phyloP scores from a whole-genome alignment of 1,140 invertebrate genomes.

The Lordiphosa collinella region DNA sequence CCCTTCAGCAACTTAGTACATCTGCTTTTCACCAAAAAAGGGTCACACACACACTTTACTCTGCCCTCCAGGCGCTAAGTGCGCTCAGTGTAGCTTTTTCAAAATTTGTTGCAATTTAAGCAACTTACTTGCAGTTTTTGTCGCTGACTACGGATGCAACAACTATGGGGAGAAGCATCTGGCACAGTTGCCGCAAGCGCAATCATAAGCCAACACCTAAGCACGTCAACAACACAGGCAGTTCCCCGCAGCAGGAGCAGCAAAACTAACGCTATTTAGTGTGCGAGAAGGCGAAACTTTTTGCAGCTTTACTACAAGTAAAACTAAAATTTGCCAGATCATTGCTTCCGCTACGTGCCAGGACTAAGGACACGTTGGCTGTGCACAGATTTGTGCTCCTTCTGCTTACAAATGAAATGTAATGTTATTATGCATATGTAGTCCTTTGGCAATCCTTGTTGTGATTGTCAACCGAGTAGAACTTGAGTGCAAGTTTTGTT shows the following conservation, averaged over 20 bases:
- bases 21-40: neutral
- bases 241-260: neutral
- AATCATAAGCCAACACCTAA: conserved; percentile 77
- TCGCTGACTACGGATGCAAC: conserved; percentile 32
- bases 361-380: conserved; percentile 41
- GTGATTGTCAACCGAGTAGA: conserved; percentile 52
- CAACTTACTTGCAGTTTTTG: conserved; percentile 76
- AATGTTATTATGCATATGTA: conserved; percentile 63
- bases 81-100: conserved; percentile 55
- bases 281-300: conserved; percentile 57
- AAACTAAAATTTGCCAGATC: conserved; percentile 77
- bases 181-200: conserved; percentile 46
- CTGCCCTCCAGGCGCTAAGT: conserved; percentile 12
- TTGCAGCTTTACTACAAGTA: conserved; percentile 64
- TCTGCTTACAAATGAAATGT: conserved; percentile 19
- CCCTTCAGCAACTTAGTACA: conserved; percentile 6
- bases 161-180: conserved; percentile 40
- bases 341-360: conserved; percentile 74
- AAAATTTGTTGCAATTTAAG: conserved; percentile 67
- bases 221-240: conserved; percentile 68
- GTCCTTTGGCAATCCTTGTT: conserved; percentile 34
- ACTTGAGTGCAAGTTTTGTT: conserved; percentile 24
- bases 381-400: conserved; percentile 40
- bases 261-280: conserved; percentile 59
- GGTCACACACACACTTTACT: neutral